These are phyloP conservation scores for Polyommatus icarus DNA, from an alignment of 2,888 invertebrate species.

Conservation along the genomic window DNA sequence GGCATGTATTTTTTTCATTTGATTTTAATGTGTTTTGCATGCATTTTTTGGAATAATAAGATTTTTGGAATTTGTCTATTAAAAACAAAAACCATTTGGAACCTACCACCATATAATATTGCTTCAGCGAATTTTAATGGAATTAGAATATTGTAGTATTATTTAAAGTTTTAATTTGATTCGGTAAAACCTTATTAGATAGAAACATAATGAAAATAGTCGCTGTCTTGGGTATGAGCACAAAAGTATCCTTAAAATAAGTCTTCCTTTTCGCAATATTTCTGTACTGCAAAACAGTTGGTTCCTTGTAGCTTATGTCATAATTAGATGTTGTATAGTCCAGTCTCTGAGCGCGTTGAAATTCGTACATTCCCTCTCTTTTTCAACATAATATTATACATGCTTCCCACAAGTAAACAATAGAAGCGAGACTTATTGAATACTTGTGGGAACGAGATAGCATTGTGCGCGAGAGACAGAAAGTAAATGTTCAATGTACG, in stretches of 20 bases:
- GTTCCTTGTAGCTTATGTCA: conserved; percentile 29
- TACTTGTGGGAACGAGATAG: background rate
- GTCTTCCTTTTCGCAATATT: conserved; percentile 23
- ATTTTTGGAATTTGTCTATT: background rate
- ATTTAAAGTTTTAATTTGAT: background rate
- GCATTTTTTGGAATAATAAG: background rate
- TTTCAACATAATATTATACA: background rate
- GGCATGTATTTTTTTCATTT: background rate
- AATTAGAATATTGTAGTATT: background rate
- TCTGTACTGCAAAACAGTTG: conserved; percentile 22
- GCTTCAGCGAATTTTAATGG: background rate
- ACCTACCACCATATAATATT: background rate
- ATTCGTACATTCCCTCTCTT: background rate
- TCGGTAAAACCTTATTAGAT: background rate
- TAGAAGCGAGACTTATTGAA: too few relatives aligned
- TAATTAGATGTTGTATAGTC: background rate
- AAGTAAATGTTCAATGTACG: background rate
- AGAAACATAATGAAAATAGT: background rate
- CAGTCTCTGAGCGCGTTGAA: background rate
- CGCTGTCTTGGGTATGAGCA: background rate
- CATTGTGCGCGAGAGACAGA: background rate
- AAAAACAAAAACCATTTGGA: background rate
- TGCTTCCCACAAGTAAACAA: background rate
- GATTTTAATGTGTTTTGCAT: background rate
- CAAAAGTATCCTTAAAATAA: conserved; percentile 2